These are phyloP conservation scores for Chascanopsetta lugubris DNA, from an alignment of 2,113 vertebrate genomes.

Conservation along the genomic window DNA sequence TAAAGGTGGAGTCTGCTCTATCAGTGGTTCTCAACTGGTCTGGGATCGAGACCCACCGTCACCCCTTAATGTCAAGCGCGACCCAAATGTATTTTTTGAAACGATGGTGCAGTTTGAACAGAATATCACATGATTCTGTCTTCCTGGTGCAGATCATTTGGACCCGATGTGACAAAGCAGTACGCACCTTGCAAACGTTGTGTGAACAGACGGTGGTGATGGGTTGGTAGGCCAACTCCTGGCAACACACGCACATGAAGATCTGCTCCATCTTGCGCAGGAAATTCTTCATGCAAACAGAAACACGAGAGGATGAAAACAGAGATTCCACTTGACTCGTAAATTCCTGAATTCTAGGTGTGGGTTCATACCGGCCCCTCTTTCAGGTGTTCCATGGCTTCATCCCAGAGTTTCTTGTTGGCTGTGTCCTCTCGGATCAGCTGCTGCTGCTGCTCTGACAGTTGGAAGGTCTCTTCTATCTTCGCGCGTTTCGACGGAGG, in stretches of 20 bases:
- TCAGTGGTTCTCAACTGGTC: too few relatives aligned
- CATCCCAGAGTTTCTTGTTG: slow-evolving; percentile 97
- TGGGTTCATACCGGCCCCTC: slow-evolving; percentile 91
- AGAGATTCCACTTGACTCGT: background rate
- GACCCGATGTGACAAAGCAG: too few relatives aligned
- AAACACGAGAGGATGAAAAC: background rate
- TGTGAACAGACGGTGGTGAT: slow-evolving; percentile 96
- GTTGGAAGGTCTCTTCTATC: slow-evolving; percentile 89
- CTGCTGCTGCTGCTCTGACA: slow-evolving; percentile 89
- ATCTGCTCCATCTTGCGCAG: slow-evolving; percentile 95
- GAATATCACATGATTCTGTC: too few relatives aligned
- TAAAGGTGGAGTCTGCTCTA: too few relatives aligned
- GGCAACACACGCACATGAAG: slow-evolving; percentile 99
- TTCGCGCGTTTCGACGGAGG: slow-evolving; percentile 86
- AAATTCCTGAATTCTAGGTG: too few relatives aligned
- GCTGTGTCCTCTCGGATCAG: slow-evolving; percentile 91
- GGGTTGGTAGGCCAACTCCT: slow-evolving; percentile 95
- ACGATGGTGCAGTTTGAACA: too few relatives aligned
- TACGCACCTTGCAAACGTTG: slow-evolving; percentile 96
- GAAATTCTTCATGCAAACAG: slow-evolving; percentile 85
- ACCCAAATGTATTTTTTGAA: too few relatives aligned
- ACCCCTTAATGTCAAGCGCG: too few relatives aligned
- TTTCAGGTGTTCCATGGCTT: slow-evolving; percentile 89
- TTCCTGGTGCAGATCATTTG: too few relatives aligned
- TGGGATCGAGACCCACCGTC: too few relatives aligned